Base-by-base conservation (phyloP, 2,797 vertebrate genomes). In the Tympanoctomys barrerae region DNA sequence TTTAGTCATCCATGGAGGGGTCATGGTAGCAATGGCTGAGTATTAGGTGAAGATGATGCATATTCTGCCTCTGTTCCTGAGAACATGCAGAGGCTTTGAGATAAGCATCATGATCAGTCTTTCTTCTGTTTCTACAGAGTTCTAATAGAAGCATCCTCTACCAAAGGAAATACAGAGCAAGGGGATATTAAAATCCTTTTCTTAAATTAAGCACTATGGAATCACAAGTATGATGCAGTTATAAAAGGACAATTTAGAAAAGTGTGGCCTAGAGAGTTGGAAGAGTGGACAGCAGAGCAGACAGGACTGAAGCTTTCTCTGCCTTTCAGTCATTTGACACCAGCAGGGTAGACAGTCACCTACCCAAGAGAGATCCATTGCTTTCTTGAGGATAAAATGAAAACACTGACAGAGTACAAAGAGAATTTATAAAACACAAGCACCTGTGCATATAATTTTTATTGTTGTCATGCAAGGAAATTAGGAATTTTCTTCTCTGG, bases 21-120 rank as follows among this genome's bases (percentile, higher is more conserved):
- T 97, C 97, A 96, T 87, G 96, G 97, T 97, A 98, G 97, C 98
- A 98, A 97, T 95, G 95, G 97, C 97, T 84, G 96, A 98, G 97
- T 97, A 98, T 97, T 97, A 98, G 98, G 94, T 96, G 97, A 95
- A 92, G 95, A 59, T 97, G 96, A 90, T 97, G 96, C 96, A 94
- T 96, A 98, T 98, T 98, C 96, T 96, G 97, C 96, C 97, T 94
- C 96, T 98, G 97, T 96, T 97, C 94, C 89, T 95, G 95, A 96
- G 98, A 96, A 97, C 95, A 84, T 94, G 95, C 94, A 80, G 95
- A 97, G 97, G 84, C 90, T 97, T 93, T 42, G 66, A 96, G 97
- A 97, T 89, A 95, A 97, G 97, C 91, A 85, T 21, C 94, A 94
- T 92, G 94, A 96, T 98, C 97, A 95, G 96, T 96, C 97, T 92